Evolutionary conservation across 2,888 invertebrate genomes (phyloP).

Genomic region (Epistrophella euchroma): DNA sequence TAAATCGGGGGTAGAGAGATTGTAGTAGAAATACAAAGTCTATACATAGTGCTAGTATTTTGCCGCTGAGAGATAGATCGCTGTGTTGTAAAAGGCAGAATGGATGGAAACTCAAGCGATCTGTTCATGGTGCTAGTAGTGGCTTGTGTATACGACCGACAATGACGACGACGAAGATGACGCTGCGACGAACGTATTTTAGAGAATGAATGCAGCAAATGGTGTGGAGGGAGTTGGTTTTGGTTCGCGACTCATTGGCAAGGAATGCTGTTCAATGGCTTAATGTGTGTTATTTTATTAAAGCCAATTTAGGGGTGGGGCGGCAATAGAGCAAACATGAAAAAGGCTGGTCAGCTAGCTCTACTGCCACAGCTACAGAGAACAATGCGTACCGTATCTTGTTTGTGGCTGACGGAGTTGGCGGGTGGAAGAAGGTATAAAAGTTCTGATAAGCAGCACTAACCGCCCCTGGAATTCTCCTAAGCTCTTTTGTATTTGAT

Average conservation of each 20-base stretch:
- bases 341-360: slow-evolving; percentile 1
- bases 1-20: slow-evolving; percentile 45
- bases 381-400: slow-evolving; percentile 48
- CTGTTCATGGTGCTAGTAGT: slow-evolving; percentile 18
- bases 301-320: slow-evolving; percentile 60
- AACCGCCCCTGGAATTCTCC: slow-evolving; percentile 38
- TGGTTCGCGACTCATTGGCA: slow-evolving; percentile 61
- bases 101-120: slow-evolving; percentile 43
- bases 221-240: slow-evolving; percentile 50
- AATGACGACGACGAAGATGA: slow-evolving; percentile 1
- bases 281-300: slow-evolving; percentile 61
- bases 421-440: slow-evolving; percentile 31
- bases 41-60: slow-evolving; percentile 23
- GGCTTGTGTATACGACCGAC: slow-evolving; percentile 44
- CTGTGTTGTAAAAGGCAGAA: slow-evolving; percentile 13
- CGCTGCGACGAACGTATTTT: slow-evolving; percentile 16
- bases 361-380: slow-evolving; percentile 21
- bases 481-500: slow-evolving; percentile 25
- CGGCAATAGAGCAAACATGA: slow-evolving; percentile 11
- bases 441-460: slow-evolving; percentile 50
- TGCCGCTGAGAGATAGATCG: slow-evolving; percentile 36
- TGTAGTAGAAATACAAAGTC: background rate
- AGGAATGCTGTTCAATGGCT: slow-evolving; percentile 70
- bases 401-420: no score
- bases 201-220: slow-evolving; percentile 18